Base-by-base conservation (phyloP, 2,888 invertebrate species). In the Tiliacea aurago region DNA sequence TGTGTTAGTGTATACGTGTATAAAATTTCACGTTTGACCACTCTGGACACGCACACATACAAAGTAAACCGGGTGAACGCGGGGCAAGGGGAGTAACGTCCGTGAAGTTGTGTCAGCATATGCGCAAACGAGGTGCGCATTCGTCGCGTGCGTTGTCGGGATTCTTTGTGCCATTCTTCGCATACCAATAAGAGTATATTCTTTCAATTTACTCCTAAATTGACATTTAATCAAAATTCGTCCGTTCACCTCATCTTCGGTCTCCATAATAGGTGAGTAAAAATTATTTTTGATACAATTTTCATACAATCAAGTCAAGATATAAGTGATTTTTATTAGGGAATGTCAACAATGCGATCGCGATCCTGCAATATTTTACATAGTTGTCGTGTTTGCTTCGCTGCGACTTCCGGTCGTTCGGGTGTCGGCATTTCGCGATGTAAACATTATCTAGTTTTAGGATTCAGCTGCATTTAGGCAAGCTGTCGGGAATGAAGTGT, bases 111-210 rank as follows among this genome's bases (percentile, higher is more conserved):
- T 96, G 97, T 97, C 97, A 97, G 97, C 97, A 97, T 97, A 97
- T 98, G 98, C 98, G 98, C 98, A 97, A 97, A 97, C 97, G 97
- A 97, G 97, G 96, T 98, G 98, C 98, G 98, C 98, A 97, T 97
- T 97, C 97, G 97, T 97, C 97, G 97, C 97, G 97, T 98, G 98
- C 98, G 98, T 98, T 98, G 98, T 98, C 98, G 97, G 97, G 98
- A 98, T 98, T 98, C 98, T 98, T 98, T 98, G 98, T 98, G 98
- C 98, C 98, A 98, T 98, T 98, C 98, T 98, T 98, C 97, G 98
- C 98, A 98, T 98, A 98, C 98, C 98, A 98, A 97, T 97, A 97
- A 97, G 97, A 97, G 97, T 97, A 97, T 96, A 97, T 97, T 97
- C 97, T 97, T 97, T 97, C 97, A 97, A 97, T 97, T 97, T 97